phyloP scores from a whole-genome alignment of 2,113 vertebrate genomes.

The Perccottus glenii region DNA sequence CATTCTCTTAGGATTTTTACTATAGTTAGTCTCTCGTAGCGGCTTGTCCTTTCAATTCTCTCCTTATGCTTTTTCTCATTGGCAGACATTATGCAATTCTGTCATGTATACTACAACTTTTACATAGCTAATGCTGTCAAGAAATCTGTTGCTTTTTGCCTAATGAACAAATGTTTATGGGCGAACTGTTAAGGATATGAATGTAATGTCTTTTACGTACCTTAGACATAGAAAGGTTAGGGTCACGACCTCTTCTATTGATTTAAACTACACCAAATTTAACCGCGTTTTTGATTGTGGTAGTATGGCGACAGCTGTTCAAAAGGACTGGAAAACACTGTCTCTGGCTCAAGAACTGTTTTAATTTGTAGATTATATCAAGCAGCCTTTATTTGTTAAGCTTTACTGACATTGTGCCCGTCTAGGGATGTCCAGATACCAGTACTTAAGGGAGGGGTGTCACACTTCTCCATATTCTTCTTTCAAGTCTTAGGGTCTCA shows the following conservation, averaged over 20 bases:
- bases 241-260: slow-evolving; percentile 63
- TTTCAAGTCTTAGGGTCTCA: no score
- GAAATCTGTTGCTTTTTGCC: slow-evolving; percentile 31
- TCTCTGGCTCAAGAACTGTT: slow-evolving; percentile 83
- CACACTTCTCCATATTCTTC: no score
- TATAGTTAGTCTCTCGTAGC: slow-evolving; percentile 70
- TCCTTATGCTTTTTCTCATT: slow-evolving; percentile 69
- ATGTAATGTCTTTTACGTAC: slow-evolving; percentile 73
- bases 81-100: slow-evolving; percentile 80
- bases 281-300: slow-evolving; percentile 61
- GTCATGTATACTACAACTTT: slow-evolving; percentile 68
- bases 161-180: slow-evolving; percentile 58
- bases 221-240: slow-evolving; percentile 60
- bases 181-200: slow-evolving; percentile 72
- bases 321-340: slow-evolving; percentile 70
- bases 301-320: slow-evolving; percentile 60
- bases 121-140: slow-evolving; percentile 52
- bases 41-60: slow-evolving; percentile 67
- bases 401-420: slow-evolving; percentile 58
- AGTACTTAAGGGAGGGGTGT: no score
- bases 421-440: background rate
- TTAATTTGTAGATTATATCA: slow-evolving; percentile 70
- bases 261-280: slow-evolving; percentile 74
- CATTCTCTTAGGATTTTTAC: slow-evolving; percentile 62
- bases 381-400: slow-evolving; percentile 62